These are phyloP conservation scores for Samia ricini DNA, from an alignment of 1,140 invertebrate species.

Conservation along the genomic window DNA sequence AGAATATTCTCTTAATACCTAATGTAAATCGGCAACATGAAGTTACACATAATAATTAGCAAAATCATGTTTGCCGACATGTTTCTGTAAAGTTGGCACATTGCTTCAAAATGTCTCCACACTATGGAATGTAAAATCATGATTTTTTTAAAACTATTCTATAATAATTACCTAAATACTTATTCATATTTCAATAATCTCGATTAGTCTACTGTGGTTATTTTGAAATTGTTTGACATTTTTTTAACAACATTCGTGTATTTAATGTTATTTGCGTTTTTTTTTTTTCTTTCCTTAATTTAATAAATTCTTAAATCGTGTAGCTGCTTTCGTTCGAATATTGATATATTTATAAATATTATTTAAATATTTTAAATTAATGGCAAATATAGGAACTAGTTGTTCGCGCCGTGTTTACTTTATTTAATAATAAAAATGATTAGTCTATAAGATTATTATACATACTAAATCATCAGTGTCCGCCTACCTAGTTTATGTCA, in stretches of 20 bases:
- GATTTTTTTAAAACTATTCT: not conserved
- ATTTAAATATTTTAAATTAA: not conserved
- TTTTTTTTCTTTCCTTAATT: not conserved
- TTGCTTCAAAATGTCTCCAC: not conserved
- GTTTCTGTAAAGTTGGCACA: not conserved
- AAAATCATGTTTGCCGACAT: not conserved
- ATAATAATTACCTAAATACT: not conserved
- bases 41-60: not conserved
- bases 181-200: too few species aligned
- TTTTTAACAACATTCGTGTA: not conserved
- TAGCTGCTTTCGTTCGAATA: not conserved
- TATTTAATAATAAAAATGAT: too few species aligned
- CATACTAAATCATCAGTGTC: too few species aligned
- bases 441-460: too few species aligned
- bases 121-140: slow-evolving; percentile 1
- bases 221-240: not conserved
- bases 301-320: not conserved
- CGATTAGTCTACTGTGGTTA: not conserved
- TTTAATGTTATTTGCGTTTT: not conserved
- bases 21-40: too few species aligned
- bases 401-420: too few species aligned
- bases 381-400: slow-evolving; percentile 6
- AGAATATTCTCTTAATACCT: too few species aligned
- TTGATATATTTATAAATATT: not conserved
- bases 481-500: too few species aligned